Conservation (phyloP, 1,140 invertebrate genomes). For the Nylanderia fulva region DNA sequence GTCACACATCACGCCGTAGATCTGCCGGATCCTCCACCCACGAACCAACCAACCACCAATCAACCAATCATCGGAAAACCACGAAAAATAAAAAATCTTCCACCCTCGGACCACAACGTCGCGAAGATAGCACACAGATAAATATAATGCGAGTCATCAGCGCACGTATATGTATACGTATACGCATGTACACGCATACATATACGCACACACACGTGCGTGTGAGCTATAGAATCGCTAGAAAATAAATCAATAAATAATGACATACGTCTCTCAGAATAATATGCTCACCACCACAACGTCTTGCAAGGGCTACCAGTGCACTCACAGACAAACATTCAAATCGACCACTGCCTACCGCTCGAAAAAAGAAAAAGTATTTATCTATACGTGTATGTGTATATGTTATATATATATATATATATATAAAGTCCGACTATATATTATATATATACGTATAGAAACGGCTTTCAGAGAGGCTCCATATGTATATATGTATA, state of each 20-base stretch:
- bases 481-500: constrained; percentile 59
- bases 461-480: constrained; percentile 44
- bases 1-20: constrained; percentile 83
- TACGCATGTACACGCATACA: constrained; percentile 41
- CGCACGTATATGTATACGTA: constrained; percentile 55
- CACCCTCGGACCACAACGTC: constrained; percentile 36
- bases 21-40: constrained; percentile 81
- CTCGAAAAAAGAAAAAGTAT: constrained; percentile 66
- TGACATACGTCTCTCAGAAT: constrained; percentile 42
- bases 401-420: constrained; percentile 17
- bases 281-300: constrained; percentile 78
- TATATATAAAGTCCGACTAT: constrained; percentile 41
- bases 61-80: constrained; percentile 77
- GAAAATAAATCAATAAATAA: constrained; percentile 29
- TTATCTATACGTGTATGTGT: constrained; percentile 57
- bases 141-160: constrained; percentile 49
- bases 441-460: constrained; percentile 13
- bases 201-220: constrained; percentile 58
- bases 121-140: constrained; percentile 55
- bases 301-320: constrained; percentile 83
- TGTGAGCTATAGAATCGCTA: constrained; percentile 37
- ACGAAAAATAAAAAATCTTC: constrained; percentile 69
- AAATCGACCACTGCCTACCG: constrained; percentile 82
- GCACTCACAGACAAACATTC: constrained; percentile 86
- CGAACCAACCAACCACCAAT: constrained; percentile 77